phyloP scores from a whole-genome alignment of 2,888 invertebrate genomes.

The Netelia virgata region DNA sequence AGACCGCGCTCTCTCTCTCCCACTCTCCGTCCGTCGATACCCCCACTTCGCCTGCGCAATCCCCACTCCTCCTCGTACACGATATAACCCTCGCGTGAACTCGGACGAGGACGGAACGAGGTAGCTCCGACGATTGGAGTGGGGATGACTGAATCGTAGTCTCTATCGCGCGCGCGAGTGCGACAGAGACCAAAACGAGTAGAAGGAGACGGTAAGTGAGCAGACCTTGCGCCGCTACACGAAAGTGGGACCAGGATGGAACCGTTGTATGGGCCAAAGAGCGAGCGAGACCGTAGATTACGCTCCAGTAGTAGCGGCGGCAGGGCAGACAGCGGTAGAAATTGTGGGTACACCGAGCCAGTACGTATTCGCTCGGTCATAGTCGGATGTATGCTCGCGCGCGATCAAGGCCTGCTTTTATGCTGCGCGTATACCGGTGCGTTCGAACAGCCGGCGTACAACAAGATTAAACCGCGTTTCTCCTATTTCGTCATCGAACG shows the following conservation, averaged over 20 bases:
- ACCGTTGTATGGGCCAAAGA: neutral
- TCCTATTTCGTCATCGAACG: neutral
- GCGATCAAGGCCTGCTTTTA: constrained; percentile 50
- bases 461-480: constrained; percentile 50
- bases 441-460: constrained; percentile 67
- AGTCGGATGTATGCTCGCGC: constrained; percentile 72
- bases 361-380: constrained; percentile 66
- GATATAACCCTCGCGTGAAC: neutral
- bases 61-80: constrained; percentile 2
- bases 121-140: neutral
- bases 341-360: constrained; percentile 45
- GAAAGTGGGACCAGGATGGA: neutral
- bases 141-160: neutral
- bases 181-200: neutral
- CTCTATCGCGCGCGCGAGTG: neutral
- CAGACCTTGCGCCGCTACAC: neutral
- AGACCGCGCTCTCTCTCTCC: constrained; percentile 16
- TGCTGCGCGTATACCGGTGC: constrained; percentile 64
- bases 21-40: constrained; percentile 17
- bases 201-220: neutral
- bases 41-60: constrained; percentile 25
- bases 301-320: constrained; percentile 15
- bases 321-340: constrained; percentile 32
- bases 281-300: neutral
- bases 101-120: constrained; percentile 20